Percentiles rank a stretch among this genome's conserved stretches.
Conservation (phyloP, 2,797 vertebrate genomes). For the Cossypha polioptera region DNA sequence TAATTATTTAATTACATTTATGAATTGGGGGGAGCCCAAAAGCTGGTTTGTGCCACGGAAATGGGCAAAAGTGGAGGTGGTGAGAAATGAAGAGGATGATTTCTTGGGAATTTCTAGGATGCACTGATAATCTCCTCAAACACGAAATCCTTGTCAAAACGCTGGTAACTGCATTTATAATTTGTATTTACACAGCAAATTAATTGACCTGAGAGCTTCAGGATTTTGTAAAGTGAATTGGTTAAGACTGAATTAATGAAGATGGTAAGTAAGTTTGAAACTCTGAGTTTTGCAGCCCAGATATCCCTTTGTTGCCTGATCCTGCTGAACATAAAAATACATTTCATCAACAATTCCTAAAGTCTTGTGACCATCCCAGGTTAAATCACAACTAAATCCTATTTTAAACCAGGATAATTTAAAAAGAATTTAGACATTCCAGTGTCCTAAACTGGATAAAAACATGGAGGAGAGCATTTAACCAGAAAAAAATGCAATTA, state of each 20-base stretch:
- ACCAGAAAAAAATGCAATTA: neutral
- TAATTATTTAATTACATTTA: conserved; percentile 99
- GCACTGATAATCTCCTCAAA: conserved; percentile 13
- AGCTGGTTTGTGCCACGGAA: conserved; percentile 56
- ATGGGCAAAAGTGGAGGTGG: conserved; percentile 69
- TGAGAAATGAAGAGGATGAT: conserved; percentile 24
- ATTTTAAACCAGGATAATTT: neutral
- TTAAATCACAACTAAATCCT: neutral
- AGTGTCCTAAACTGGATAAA: neutral
- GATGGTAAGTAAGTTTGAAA: conserved; percentile 36
- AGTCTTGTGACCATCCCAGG: neutral
- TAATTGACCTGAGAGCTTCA: conserved; percentile 47
- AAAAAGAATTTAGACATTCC: neutral
- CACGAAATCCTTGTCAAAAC: conserved; percentile 18
- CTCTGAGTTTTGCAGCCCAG: neutral
- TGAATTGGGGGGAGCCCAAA: conserved; percentile 84
- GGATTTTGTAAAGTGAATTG: conserved; percentile 35
- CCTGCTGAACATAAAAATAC: neutral
- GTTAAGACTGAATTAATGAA: conserved; percentile 51
- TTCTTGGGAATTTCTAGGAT: conserved; percentile 54
- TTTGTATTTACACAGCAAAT: conserved; percentile 30
- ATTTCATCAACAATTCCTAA: neutral
- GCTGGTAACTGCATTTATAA: conserved; percentile 22
- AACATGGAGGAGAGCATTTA: neutral
- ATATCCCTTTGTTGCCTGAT: neutral